phyloP scores from a whole-genome alignment of 2,888 invertebrate genomes.

The Tethea ocularis region DNA sequence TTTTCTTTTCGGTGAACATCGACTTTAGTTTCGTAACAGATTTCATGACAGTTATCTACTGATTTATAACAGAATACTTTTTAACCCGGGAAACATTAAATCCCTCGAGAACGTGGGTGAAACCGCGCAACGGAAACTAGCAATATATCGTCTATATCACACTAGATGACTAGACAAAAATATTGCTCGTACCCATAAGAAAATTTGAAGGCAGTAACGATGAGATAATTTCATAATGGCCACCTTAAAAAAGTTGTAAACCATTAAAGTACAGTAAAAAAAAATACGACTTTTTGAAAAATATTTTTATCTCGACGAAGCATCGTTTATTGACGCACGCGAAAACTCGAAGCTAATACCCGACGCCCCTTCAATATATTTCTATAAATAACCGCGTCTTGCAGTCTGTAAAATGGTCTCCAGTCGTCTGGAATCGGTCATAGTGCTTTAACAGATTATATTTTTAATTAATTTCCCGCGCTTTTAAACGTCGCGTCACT shows the following conservation, averaged over 20 bases:
- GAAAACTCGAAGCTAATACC: constrained; percentile 31
- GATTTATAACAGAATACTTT: too few relatives aligned
- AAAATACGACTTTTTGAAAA: constrained; percentile 12
- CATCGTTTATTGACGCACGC: constrained; percentile 27
- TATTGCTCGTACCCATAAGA: too few relatives aligned
- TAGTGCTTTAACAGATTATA: constrained; percentile 21
- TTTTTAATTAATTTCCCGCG: constrained; percentile 40
- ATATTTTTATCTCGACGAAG: constrained; percentile 15
- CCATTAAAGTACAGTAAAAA: not conserved
- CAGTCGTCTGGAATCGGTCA: constrained; percentile 59
- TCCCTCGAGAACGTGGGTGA: too few relatives aligned
- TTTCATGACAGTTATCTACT: too few relatives aligned
- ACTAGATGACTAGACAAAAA: too few relatives aligned
- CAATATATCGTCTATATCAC: too few relatives aligned
- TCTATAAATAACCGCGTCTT: constrained; percentile 57
- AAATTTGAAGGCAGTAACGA: not conserved
- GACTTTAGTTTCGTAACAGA: too few relatives aligned
- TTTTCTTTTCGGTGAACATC: too few relatives aligned
- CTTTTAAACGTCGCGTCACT: constrained; percentile 36
- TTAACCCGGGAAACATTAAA: too few relatives aligned
- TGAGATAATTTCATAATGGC: not conserved
- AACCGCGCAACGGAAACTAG: too few relatives aligned
- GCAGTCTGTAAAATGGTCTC: constrained; percentile 53
- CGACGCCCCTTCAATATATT: constrained; percentile 52
- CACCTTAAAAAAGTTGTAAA: not conserved